A percentile compares a stretch with the other conserved stretches of the same genome.
Conservation (phyloP, 1,140 invertebrate species). For the Drosophila bocki region DNA sequence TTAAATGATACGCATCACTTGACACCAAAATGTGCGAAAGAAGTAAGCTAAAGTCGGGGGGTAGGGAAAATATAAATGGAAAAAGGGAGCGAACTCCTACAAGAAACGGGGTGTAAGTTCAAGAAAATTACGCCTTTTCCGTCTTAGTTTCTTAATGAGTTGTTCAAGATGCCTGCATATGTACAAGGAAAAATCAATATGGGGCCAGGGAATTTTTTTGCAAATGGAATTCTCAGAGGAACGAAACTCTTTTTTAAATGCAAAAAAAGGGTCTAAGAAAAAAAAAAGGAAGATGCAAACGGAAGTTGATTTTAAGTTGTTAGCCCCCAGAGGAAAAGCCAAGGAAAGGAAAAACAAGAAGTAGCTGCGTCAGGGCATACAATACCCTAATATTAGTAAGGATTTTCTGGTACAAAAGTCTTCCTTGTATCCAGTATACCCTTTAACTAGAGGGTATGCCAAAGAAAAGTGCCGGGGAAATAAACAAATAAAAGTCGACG, state of each 20-base stretch:
- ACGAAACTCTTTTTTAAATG: background rate
- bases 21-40: slow-evolving; percentile 71
- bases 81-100: too few species aligned
- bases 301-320: slow-evolving; percentile 50
- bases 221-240: background rate
- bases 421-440: background rate
- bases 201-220: slow-evolving; percentile 1
- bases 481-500: slow-evolving; percentile 23
- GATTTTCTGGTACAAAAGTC: background rate
- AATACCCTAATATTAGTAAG: background rate
- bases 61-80: slow-evolving; percentile 5
- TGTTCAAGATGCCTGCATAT: background rate
- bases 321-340: slow-evolving; percentile 13
- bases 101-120: background rate
- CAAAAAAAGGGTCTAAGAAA: background rate
- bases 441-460: background rate
- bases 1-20: slow-evolving; percentile 83
- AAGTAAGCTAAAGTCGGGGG: slow-evolving; percentile 15
- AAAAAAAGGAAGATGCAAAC: slow-evolving; percentile 3
- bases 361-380: background rate
- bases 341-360: background rate
- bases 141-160: slow-evolving; percentile 46
- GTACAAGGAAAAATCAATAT: slow-evolving; percentile 39
- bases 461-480: background rate
- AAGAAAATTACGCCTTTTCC: slow-evolving; percentile 12